Evolutionary conservation across 2,888 invertebrate genomes (phyloP).

Genomic region (Pachliopta kotzebuea): DNA sequence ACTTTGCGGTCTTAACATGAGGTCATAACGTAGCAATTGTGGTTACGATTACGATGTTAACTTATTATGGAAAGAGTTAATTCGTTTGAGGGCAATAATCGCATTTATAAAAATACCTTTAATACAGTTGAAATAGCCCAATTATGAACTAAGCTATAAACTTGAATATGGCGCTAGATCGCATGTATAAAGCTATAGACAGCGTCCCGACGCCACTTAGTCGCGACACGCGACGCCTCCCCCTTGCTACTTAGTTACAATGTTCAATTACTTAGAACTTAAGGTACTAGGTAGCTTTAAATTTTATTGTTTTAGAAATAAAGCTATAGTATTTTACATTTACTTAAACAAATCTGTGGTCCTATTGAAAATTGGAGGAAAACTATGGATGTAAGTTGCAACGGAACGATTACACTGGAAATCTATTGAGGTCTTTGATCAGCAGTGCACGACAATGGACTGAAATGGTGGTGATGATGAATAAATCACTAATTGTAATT

Average conservation of each 20-base stretch:
- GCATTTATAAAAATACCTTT: not conserved
- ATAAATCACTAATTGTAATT: constrained; percentile 45
- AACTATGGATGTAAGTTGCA: not conserved
- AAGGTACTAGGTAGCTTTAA: constrained; percentile 49
- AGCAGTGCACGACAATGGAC: too few relatives aligned
- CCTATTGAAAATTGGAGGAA: too few relatives aligned
- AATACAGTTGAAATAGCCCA: too few relatives aligned
- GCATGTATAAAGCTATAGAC: constrained; percentile 28
- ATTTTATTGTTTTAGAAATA: constrained; percentile 43
- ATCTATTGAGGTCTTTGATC: too few relatives aligned
- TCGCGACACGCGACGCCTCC: constrained; percentile 43
- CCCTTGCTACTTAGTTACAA: constrained; percentile 50
- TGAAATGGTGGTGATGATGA: constrained; percentile 49
- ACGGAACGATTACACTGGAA: constrained; percentile 34
- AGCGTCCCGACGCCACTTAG: constrained; percentile 43
- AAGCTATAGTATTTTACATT: not conserved
- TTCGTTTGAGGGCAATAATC: not conserved
- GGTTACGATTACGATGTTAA: constrained; percentile 1
- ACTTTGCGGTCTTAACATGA: constrained; percentile 15
- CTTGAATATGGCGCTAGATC: not conserved
- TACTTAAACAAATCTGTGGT: not conserved
- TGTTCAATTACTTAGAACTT: constrained; percentile 64
- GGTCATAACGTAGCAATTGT: not conserved
- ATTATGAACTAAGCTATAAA: not conserved
- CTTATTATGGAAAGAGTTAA: constrained; percentile 12